A percentile compares a stretch with the other conserved stretches of the same genome.
These are phyloP conservation scores for Natator depressus DNA, from an alignment of 2,113 vertebrate species.

Conservation along the genomic window DNA sequence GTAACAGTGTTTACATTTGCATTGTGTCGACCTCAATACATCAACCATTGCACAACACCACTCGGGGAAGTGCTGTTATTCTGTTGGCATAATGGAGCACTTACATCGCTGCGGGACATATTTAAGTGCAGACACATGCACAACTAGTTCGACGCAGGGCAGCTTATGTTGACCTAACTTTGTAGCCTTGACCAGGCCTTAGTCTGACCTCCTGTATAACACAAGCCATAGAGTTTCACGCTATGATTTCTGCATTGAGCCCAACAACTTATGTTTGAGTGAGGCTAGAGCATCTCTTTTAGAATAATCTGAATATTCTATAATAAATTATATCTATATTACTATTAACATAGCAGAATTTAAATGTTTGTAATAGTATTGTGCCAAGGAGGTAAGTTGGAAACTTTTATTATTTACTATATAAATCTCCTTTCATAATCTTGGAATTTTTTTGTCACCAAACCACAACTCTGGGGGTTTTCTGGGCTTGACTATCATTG, in stretches of 20 bases:
- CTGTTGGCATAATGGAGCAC: not conserved
- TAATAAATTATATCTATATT: not conserved
- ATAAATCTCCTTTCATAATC: not conserved
- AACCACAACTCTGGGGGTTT: not conserved
- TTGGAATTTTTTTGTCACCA: not conserved
- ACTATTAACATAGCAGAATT: not conserved
- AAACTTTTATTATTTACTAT: not conserved
- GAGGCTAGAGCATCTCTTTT: not conserved
- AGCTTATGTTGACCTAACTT: not conserved
- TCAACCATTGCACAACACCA: not conserved
- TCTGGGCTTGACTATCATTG: not conserved
- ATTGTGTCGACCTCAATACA: not conserved
- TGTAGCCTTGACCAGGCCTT: not conserved
- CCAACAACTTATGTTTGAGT: not conserved
- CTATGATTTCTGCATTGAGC: not conserved
- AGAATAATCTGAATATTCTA: not conserved
- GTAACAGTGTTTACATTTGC: not conserved
- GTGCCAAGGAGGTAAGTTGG: not conserved
- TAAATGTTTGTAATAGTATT: not conserved
- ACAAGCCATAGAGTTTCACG: fast-evolving
- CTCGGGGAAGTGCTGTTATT: not conserved
- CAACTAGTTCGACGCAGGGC: not conserved
- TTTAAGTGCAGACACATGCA: not conserved
- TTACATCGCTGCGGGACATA: not conserved
- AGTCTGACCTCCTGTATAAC: not conserved